Evolutionary conservation across 1,140 invertebrate genomes (phyloP), one percentile per base, ranked within the genome.

Genomic region (Eupeodes corollae): DNA sequence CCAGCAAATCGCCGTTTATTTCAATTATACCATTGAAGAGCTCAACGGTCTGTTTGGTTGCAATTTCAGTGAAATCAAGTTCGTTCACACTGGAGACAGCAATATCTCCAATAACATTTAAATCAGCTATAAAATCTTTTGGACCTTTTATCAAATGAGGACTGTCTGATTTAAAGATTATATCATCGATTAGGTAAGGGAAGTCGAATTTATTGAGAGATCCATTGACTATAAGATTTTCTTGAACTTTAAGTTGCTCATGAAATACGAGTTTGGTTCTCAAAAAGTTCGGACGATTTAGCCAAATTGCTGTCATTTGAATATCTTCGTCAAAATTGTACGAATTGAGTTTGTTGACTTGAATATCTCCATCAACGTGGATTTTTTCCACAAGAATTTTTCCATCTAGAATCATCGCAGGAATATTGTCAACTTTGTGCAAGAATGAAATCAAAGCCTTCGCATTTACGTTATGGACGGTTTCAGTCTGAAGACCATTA

Each of bases 391-490:
- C 59, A 32, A 60, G 51, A n/a, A 66, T 45, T 26, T 59, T 55
- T 3, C 63, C 63, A 42, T 61, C 48, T 2, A 65, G 52, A 11
- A 66, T 58, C 18, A 66, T 58, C 18, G 57, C 46, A 9, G 63
- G 63, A 26, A 66, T 19, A 3, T 58, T 59, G 40, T 66, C 59
- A 40, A 66, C 40, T 19, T 62, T 52, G 13, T 55, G 39, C 13
- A 66, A 39, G 6, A 66, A 66, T 5, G 46, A 47, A 6, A 58
- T 47, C 33, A 66, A 26, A 1, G 53, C 42, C 1, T 54, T 43
- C 0, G 60, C 52, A 1, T 48, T 43, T 1, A 57, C 38, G 10
- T 56, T 58, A 42, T 65, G 62, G 15, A 66, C 30, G 1, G 52
- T 19, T 1, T 50, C 31, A 0, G 55, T 46, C 5, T 55, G 47